These are phyloP conservation scores for Apis florea DNA, from an alignment of 1,140 invertebrate species.

Conservation along the genomic window DNA sequence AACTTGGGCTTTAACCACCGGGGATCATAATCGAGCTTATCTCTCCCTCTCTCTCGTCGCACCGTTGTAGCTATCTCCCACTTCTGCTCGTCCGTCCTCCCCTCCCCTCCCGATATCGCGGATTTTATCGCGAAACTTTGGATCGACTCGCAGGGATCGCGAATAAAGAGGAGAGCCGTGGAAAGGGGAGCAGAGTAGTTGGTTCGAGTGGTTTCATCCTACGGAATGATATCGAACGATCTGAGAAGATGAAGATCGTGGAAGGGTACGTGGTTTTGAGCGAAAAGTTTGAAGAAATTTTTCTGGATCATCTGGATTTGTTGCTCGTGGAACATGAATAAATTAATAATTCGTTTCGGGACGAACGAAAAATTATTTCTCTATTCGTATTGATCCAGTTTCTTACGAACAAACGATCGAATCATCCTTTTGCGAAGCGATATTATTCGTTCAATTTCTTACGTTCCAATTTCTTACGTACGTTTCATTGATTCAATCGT, in stretches of 20 bases:
- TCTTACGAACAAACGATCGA: too few species aligned
- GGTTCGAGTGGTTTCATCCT: neutral
- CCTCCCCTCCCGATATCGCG: constrained; percentile 58
- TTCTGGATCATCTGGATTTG: too few species aligned
- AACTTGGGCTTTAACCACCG: constrained; percentile 77
- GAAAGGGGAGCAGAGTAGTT: constrained; percentile 34
- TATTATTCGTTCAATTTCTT: too few species aligned
- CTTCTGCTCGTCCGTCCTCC: constrained; percentile 69
- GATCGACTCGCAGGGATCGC: constrained; percentile 65
- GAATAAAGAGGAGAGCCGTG: constrained; percentile 51
- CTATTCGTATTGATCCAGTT: too few species aligned
- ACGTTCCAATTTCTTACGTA: too few species aligned
- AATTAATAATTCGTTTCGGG: too few species aligned
- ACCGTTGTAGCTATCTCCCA: constrained; percentile 68
- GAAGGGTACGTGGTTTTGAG: too few species aligned
- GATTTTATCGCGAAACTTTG: constrained; percentile 75
- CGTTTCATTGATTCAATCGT: too few species aligned
- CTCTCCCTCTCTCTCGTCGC: constrained; percentile 48
- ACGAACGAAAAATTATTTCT: too few species aligned
- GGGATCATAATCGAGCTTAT: constrained; percentile 79
- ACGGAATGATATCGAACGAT: neutral
- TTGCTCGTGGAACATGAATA: too few species aligned
- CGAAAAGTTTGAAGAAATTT: too few species aligned
- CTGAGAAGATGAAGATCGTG: neutral
- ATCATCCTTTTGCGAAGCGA: too few species aligned